These are phyloP conservation scores for Fistularia tabacaria DNA, from an alignment of 2,797 vertebrate species.

Conservation along the genomic window DNA sequence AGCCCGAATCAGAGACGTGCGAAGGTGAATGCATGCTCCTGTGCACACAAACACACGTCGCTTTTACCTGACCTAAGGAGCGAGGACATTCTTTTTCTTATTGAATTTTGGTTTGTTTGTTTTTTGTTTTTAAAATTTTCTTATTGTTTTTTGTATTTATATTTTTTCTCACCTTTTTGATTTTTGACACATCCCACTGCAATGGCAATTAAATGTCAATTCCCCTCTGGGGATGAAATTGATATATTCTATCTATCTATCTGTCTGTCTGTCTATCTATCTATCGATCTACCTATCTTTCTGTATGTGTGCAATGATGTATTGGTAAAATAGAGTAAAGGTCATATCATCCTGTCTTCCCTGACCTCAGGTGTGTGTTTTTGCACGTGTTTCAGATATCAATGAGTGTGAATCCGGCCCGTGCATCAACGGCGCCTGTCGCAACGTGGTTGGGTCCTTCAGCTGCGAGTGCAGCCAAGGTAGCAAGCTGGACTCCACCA, in stretches of 20 bases:
- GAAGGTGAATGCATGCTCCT: constrained; percentile 65
- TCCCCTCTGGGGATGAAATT: too few species aligned
- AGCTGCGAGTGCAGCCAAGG: constrained; percentile 94
- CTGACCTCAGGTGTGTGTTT: constrained; percentile 37
- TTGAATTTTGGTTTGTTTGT: background rate
- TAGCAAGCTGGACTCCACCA: constrained; percentile 93
- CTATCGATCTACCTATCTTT: too few species aligned
- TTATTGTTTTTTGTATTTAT: too few species aligned
- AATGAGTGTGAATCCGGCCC: constrained; percentile 94
- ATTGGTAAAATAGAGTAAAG: background rate
- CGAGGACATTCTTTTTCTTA: too few species aligned
- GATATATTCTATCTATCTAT: too few species aligned
- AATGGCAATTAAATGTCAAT: too few species aligned
- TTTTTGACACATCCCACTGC: background rate
- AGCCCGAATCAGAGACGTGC: constrained; percentile 79
- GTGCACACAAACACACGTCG: constrained; percentile 1
- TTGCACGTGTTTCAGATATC: constrained; percentile 79
- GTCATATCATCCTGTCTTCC: constrained; percentile 15
- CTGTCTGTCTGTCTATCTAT: too few species aligned
- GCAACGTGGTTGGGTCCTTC: constrained; percentile 93
- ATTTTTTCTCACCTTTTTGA: too few species aligned
- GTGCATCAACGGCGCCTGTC: constrained; percentile 91
- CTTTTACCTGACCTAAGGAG: background rate
- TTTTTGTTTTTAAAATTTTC: too few species aligned
- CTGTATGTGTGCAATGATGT: too few species aligned